Percentiles rank a stretch among this genome's conserved stretches.
Conservation (phyloP, 1,140 invertebrate species). For the Dryas iulia region DNA sequence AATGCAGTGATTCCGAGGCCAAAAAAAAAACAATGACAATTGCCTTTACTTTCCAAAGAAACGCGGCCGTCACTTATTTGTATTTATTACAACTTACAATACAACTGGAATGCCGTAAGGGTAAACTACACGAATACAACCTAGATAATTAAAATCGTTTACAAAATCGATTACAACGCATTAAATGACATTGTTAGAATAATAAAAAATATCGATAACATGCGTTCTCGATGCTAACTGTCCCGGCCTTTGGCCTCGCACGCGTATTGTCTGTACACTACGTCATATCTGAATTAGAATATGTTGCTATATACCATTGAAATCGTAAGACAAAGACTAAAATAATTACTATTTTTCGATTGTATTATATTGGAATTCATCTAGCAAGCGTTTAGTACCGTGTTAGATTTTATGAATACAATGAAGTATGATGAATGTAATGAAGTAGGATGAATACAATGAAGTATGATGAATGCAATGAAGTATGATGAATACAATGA, state of each 20-base stretch:
- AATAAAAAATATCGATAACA: background rate
- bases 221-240: background rate
- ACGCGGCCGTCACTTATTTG: background rate
- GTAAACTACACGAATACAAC: background rate
- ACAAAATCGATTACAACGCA: slow-evolving; percentile 10
- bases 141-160: slow-evolving; percentile 8
- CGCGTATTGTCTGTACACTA: background rate
- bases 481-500: no score
- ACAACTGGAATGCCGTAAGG: background rate
- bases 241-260: slow-evolving; percentile 16
- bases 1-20: no score
- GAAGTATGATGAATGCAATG: no score
- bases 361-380: no score
- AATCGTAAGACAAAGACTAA: background rate
- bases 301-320: background rate
- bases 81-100: background rate
- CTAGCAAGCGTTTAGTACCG: no score
- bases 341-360: no score
- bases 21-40: background rate
- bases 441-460: no score
- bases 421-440: no score
- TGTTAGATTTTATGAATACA: no score
- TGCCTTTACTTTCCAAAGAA: background rate
- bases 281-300: background rate
- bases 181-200: slow-evolving; percentile 14